These are phyloP conservation scores for Kryptolebias marmoratus DNA, from an alignment of 2,113 vertebrate genomes.

Conservation along the genomic window DNA sequence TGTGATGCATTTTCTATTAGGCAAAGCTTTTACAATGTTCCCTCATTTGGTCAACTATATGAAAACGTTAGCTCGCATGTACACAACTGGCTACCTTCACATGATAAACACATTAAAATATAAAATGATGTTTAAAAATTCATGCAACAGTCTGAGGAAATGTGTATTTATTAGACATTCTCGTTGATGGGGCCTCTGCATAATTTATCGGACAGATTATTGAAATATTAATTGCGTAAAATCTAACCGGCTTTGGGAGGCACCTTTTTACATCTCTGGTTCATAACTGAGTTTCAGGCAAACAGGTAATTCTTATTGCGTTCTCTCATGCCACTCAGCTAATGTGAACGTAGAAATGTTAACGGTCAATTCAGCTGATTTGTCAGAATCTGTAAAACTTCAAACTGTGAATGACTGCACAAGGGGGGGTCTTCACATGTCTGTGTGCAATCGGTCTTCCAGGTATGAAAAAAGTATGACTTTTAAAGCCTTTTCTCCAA, in stretches of 20 bases:
- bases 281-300: background rate
- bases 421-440: background rate
- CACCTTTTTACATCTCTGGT: conserved; percentile 5
- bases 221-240: conserved; percentile 35
- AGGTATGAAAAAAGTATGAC: conserved; percentile 8
- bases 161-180: conserved; percentile 24
- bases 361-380: background rate
- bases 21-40: background rate
- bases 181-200: conserved; percentile 27
- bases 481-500: conserved; percentile 2
- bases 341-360: background rate
- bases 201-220: conserved; percentile 39
- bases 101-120: conserved; percentile 4
- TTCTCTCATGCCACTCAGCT: too few species aligned
- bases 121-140: conserved; percentile 16
- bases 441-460: background rate
- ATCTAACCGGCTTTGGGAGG: conserved; percentile 9
- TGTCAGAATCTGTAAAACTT: background rate
- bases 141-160: conserved; percentile 12
- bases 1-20: background rate
- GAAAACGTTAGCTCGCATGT: background rate
- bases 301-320: background rate
- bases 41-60: background rate
- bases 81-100: background rate
- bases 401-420: too few species aligned